Conservation (phyloP, 2,113 vertebrate genomes). For the Lucifuga dentata region DNA sequence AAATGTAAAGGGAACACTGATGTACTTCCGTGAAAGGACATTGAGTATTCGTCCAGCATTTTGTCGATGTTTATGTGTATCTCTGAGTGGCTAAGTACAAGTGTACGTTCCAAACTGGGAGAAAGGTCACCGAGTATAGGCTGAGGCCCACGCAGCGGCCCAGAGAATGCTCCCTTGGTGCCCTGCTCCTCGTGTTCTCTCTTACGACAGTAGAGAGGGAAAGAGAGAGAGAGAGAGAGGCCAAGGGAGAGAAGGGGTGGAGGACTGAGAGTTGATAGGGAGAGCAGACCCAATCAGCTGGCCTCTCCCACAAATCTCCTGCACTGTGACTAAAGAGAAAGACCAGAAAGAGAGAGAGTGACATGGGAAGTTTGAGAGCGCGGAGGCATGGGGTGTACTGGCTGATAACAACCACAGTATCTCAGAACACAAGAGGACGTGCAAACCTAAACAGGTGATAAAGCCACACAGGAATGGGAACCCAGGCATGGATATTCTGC, state of each 20-base stretch:
- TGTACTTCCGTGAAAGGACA: slow-evolving; percentile 8
- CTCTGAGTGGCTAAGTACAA: slow-evolving; percentile 19
- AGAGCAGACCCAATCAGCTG: slow-evolving; percentile 31
- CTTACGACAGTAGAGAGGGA: background rate
- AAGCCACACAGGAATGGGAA: slow-evolving; percentile 41
- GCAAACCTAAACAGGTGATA: slow-evolving; percentile 75
- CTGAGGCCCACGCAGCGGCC: slow-evolving; percentile 55
- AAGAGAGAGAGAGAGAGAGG: background rate
- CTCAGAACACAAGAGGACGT: slow-evolving; percentile 55
- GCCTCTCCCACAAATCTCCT: slow-evolving; percentile 26
- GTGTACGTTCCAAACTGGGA: slow-evolving; percentile 59
- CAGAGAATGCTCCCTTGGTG: slow-evolving; percentile 59
- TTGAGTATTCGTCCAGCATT: slow-evolving; percentile 15
- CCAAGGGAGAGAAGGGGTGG: background rate
- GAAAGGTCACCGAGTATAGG: slow-evolving; percentile 58
- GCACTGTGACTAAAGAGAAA: slow-evolving; percentile 30
- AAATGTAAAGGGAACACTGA: background rate
- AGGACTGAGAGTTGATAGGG: slow-evolving; percentile 16
- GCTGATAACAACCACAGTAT: slow-evolving; percentile 62
- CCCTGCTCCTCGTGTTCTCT: slow-evolving; percentile 48
- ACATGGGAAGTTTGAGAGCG: slow-evolving; percentile 33
- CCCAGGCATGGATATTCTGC: background rate
- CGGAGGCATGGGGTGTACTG: slow-evolving; percentile 13
- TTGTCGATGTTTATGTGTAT: background rate
- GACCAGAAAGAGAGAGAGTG: slow-evolving; percentile 15